Base-by-base conservation (phyloP, 1,140 invertebrate genomes). In the Caerostris extrusa region DNA sequence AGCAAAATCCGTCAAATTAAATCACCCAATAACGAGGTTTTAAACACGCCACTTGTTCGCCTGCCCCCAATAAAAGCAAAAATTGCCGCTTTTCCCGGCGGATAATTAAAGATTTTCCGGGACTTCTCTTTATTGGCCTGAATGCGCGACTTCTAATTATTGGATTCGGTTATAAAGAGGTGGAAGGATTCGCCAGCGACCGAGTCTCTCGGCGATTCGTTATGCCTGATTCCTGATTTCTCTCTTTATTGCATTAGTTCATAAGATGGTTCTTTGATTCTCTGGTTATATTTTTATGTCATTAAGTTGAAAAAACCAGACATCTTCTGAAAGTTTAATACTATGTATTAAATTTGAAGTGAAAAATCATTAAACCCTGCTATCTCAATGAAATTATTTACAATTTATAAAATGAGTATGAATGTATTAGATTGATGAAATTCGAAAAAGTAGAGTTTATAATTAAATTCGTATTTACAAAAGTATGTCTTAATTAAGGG, bases 11-110 rank as follows among this genome's bases (percentile, higher is more conserved):
- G 5, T 77, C 10, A 77, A 87, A 64, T 87, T 87, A 87, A 87
- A 87, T 87, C 34, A 34, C 60, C 85, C 85, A 50, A 53, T 87
- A 77, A 77, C 50, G 71, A 77, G 71, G 53, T 50, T 77, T 77
- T 77, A 77, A 77, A 77, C 71, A 34, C 34, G 7, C 71, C 71
- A 12, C 34, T 50, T 5, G 34, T 3, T 77, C 2, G 8, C 61
- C n/a, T n/a, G n/a, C n/a, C n/a, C n/a, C n/a, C 61, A 17, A 64
- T 64, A 64, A 14, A 64, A 64, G 7, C 61, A 64, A 64, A 64
- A 64, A n/a, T 64, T 64, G 61, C 1, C 61, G 61, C 17, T 17
- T 64, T 64, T 10, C 1, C 61, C 17, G 12, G 61, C 17, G 12
- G 61, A 14, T 64, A 64, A 64, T 64, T 64, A 64, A 64, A 10